These are phyloP conservation scores for Margarornis squamiger DNA, from an alignment of 2,797 vertebrate genomes.

Conservation along the genomic window DNA sequence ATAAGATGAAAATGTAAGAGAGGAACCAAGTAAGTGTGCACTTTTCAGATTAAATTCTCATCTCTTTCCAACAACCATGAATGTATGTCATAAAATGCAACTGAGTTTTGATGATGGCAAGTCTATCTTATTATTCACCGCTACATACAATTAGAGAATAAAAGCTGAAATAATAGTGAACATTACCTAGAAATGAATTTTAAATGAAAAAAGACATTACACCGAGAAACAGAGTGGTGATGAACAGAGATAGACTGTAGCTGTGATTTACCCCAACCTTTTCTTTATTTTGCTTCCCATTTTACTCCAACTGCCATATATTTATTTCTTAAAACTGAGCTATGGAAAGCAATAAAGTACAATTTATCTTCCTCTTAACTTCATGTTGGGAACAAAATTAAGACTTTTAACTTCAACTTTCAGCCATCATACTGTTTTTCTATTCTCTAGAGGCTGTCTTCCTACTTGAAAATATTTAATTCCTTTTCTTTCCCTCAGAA, in stretches of 20 bases:
- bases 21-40: neutral
- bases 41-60: neutral
- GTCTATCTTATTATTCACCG: neutral
- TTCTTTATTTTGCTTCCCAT: neutral
- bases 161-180: neutral
- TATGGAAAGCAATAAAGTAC: neutral
- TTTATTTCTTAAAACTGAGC: neutral
- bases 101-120: neutral
- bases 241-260: neutral
- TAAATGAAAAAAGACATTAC: neutral
- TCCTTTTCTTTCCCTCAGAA: neutral
- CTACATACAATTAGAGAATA: neutral
- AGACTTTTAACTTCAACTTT: neutral
- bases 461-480: neutral
- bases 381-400: neutral
- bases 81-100: neutral
- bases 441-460: neutral
- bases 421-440: neutral
- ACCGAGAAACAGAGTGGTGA: neutral
- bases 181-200: neutral
- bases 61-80: neutral
- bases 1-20: neutral
- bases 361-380: neutral
- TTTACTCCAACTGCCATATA: neutral
- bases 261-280: neutral